Conservation (phyloP, 2,888 invertebrate genomes). For the Meteorus colon region DNA sequence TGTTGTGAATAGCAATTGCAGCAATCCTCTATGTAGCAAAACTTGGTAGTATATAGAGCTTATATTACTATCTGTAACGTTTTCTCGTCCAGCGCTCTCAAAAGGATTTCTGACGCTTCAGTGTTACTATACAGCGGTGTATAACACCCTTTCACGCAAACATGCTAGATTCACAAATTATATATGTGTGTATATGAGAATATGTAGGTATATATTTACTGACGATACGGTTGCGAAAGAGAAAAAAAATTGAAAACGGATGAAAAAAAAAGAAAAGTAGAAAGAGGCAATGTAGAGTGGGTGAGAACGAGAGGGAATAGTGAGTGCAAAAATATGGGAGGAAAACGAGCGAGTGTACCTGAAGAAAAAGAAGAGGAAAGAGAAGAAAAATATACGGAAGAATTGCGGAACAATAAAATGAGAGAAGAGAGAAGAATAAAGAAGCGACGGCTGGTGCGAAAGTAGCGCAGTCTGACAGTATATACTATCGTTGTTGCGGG, state of each 20-base stretch:
- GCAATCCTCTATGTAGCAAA: background rate
- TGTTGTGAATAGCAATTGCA: slow-evolving; percentile 5
- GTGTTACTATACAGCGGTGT: slow-evolving; percentile 9
- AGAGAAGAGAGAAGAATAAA: slow-evolving; percentile 27
- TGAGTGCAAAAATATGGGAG: slow-evolving; percentile 28
- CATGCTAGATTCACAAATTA: slow-evolving; percentile 44
- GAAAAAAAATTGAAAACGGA: slow-evolving; percentile 27
- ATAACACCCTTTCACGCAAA: slow-evolving; percentile 48
- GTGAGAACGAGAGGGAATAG: slow-evolving; percentile 11
- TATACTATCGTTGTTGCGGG: slow-evolving; percentile 20
- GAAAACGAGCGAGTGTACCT: slow-evolving; percentile 33
- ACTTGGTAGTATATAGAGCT: background rate
- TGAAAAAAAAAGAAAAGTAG: slow-evolving; percentile 14
- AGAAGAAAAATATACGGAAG: slow-evolving; percentile 27
- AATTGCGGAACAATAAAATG: slow-evolving; percentile 27
- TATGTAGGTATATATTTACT: slow-evolving; percentile 46
- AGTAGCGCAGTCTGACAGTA: slow-evolving; percentile 43
- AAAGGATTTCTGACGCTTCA: slow-evolving; percentile 33
- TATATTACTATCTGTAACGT: slow-evolving; percentile 25
- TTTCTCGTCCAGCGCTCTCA: slow-evolving; percentile 17
- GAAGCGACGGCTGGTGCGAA: slow-evolving; percentile 37
- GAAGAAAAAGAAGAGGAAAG: slow-evolving; percentile 31
- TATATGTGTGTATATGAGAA: background rate
- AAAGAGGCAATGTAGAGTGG: background rate
- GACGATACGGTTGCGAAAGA: slow-evolving; percentile 43